Base-by-base conservation (phyloP, 2,113 vertebrate genomes). In the Haemorhous mexicanus region DNA sequence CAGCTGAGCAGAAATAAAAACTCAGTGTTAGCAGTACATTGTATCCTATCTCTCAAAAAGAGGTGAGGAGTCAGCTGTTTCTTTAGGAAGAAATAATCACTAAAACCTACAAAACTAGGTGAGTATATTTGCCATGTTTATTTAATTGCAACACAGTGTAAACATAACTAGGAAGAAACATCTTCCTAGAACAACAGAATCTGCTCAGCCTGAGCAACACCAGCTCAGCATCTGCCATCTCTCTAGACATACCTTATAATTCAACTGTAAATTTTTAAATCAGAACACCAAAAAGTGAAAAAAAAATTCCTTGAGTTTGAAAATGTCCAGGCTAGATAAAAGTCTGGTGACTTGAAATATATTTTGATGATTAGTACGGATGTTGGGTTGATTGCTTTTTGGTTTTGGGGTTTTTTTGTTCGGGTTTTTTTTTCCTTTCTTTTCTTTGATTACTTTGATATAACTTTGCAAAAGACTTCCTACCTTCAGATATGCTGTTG, bases 1-100 rank as follows among this genome's bases (percentile, higher is more conserved):
- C 77, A 83, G 70, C 70, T 78, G 76, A 95, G 56, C 30, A 96
- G 86, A 97, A 92, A 97, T 84, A 97, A 96, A 96, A 97, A 78
- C 35, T 94, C 26, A 79, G 2, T 67, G 49, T 94, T 95, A 97
- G 88, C 84, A 89, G 76, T 84, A 67, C 37, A 66, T 91, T 80
- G 86, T 26, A 41, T 47, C 68, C 97, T 97, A 97, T 96, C 92
- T 96, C 82, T 61, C 21, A n/a, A 78, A 97, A 95, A 72, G 86
- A 95, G 84, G 53, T 86, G 58, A 97, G 52, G 77, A 95, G 30
- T 69, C 76, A 84, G 32, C 66, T 93, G 70, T 66, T 95, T 92
- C 73, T 90, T 69, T 55, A 84, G 47, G 43, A 62, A 64, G 44
- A 88, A 92, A 61, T 59, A 64, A 12, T 15, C 5, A 26, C 11